phyloP scores from a whole-genome alignment of 2,888 invertebrate species.

The Neoascia interrupta region DNA sequence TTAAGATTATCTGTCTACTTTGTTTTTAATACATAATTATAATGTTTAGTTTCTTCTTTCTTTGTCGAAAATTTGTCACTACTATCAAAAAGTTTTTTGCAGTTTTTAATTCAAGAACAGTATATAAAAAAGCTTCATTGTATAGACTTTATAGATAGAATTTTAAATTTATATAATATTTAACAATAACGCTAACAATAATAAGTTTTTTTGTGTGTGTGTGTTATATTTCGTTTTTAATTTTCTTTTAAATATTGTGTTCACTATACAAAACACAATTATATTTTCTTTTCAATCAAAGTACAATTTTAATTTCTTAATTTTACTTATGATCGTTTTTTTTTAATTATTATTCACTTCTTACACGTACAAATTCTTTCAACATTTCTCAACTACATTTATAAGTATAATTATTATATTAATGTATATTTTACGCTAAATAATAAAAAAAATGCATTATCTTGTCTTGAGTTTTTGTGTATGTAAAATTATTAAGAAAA shows the following conservation, averaged over 20 bases:
- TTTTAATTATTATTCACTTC: not conserved
- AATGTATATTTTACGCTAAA: slow-evolving; percentile 62
- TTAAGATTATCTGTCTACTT: slow-evolving; percentile 17
- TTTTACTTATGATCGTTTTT: slow-evolving; percentile 11
- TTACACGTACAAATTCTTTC: slow-evolving; percentile 32
- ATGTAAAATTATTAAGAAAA: slow-evolving; percentile 32
- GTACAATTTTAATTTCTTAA: slow-evolving; percentile 4
- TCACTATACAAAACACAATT: slow-evolving; percentile 32
- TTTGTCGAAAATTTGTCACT: slow-evolving; percentile 26
- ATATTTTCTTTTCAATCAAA: slow-evolving; percentile 11
- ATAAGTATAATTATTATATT: too few relatives aligned
- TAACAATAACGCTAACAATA: slow-evolving; percentile 22
- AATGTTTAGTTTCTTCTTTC: not conserved
- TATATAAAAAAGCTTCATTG: slow-evolving; percentile 39
- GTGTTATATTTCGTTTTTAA: not conserved
- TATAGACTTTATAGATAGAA: slow-evolving; percentile 38
- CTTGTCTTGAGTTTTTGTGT: slow-evolving; percentile 53
- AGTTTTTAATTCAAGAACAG: too few relatives aligned
- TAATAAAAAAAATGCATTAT: slow-evolving; percentile 68
- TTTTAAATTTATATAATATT: slow-evolving; percentile 1
- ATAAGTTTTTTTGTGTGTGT: not conserved
- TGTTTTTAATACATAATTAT: not conserved
- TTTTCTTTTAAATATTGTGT: slow-evolving; percentile 8
- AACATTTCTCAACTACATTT: slow-evolving; percentile 32
- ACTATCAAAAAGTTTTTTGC: not conserved